phyloP scores from a whole-genome alignment of 2,113 vertebrate genomes.

The Rhea americana region DNA sequence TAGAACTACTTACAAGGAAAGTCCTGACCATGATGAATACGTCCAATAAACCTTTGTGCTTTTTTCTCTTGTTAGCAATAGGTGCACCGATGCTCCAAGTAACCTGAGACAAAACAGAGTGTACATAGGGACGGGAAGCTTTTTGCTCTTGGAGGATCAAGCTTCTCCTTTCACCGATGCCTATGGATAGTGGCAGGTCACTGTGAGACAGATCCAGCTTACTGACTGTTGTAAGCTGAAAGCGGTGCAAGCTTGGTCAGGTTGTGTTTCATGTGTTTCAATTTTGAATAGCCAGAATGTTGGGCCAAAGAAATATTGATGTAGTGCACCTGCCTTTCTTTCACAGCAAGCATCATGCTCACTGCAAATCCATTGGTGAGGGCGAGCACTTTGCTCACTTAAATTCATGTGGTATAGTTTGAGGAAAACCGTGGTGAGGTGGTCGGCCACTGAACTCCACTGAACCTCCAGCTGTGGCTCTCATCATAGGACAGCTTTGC shows the following conservation, averaged over 20 bases:
- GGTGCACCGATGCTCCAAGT: neutral
- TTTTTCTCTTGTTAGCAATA: neutral
- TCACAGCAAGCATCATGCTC: neutral
- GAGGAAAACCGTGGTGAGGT: neutral
- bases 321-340: neutral
- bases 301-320: neutral
- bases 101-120: neutral
- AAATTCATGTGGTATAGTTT: neutral
- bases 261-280: neutral
- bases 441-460: neutral
- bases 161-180: neutral
- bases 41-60: neutral
- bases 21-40: neutral
- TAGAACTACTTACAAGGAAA: neutral
- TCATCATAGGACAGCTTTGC: neutral
- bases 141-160: neutral
- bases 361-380: neutral
- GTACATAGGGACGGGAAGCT: neutral
- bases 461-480: accelerated
- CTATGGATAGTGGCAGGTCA: neutral
- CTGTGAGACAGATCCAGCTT: neutral
- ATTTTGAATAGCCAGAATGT: neutral
- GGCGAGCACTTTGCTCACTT: neutral
- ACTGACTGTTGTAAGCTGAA: neutral
- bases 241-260: neutral